Base-by-base conservation (phyloP, 2,113 vertebrate species). In the Catharus fuscescens region DNA sequence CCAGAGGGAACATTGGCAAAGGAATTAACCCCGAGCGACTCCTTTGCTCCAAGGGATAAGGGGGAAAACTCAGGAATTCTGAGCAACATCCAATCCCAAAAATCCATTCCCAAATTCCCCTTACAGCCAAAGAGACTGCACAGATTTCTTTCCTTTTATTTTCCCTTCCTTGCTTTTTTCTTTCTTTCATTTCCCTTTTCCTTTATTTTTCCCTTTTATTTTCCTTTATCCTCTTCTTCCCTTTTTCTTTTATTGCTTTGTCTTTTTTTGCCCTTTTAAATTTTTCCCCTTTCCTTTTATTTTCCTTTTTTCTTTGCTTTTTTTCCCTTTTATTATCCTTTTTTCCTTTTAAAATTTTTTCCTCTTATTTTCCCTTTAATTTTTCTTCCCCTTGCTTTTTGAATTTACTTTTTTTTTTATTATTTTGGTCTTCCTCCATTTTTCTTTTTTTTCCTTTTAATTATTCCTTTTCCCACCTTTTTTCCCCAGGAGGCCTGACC, bases 91-190 rank as follows among this genome's bases (percentile, higher is more conserved):
- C 44, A 38, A 23, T 6, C 45, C 83, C 48, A 3, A 28, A 44
- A 86, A 45, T n/a, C 28, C 71, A 32, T 13, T 23, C 47, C 36
- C 6, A 16, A 32, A 61, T 36, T 38, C 47, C 64, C 47, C 12
- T 1, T 4, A 3, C 20, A 52, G 26, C 72, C 14, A 0, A 9
- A 25, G 45, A 14, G 36, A 10, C 4, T 17, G 31, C 44, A 4
- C 17, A 6, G 12, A 19, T 32, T 52, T 10, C 2, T 32, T 3
- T 17, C n/a, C 10, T 24, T n/a, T 29, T 3, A 18, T 69, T 81
- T 60, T 12, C 31, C 54, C 54, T 52, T 52, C 26, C 50, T 52
- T 52, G 25, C 14, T 52, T 52, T 52, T 52, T 52, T 17, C 14
- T 50, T 50, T 53, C 52, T 18, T 53, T 29, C 16, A 29, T 53